Evolutionary conservation across 2,888 invertebrate species (phyloP).

Genomic region (Strigamia transsilvanica): DNA sequence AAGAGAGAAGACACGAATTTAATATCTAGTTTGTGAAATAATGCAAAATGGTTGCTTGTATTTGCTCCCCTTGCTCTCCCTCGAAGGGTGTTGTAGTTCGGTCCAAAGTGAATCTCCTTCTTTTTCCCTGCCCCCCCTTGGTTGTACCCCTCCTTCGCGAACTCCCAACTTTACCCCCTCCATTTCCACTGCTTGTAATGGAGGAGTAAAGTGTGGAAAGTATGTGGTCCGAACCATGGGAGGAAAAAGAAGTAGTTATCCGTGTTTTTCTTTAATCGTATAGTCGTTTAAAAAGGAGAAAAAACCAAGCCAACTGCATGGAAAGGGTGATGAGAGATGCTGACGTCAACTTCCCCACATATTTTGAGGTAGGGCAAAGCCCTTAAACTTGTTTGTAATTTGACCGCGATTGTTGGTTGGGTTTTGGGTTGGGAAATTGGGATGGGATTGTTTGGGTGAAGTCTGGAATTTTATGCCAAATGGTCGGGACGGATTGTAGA

Average conservation of each 20-base stretch:
- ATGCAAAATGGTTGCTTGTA: background rate
- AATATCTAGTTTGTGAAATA: background rate
- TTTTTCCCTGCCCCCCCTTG: background rate
- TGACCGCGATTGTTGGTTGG: constrained; percentile 4
- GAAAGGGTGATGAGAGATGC: constrained; percentile 26
- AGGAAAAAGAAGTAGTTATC: background rate
- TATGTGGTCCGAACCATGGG: background rate
- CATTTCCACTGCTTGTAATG: constrained; percentile 11
- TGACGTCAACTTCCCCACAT: constrained; percentile 21
- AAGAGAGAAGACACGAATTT: background rate
- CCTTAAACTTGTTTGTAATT: constrained; percentile 30
- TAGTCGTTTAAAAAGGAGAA: background rate
- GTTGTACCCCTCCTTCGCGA: background rate
- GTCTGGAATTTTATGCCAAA: background rate
- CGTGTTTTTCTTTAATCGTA: constrained; percentile 3
- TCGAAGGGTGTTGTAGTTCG: constrained; percentile 30
- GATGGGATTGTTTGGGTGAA: background rate
- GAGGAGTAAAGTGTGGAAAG: background rate
- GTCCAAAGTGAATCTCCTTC: constrained; percentile 26
- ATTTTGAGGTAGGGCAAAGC: constrained; percentile 26
- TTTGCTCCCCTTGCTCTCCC: background rate
- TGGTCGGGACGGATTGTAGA: no score
- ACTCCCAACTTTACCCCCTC: constrained; percentile 2
- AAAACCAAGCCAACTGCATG: constrained; percentile 3
- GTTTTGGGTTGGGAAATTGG: constrained; percentile 14